phyloP scores from a whole-genome alignment of 2,888 invertebrate genomes.

The Macrosiphum euphorbiae region DNA sequence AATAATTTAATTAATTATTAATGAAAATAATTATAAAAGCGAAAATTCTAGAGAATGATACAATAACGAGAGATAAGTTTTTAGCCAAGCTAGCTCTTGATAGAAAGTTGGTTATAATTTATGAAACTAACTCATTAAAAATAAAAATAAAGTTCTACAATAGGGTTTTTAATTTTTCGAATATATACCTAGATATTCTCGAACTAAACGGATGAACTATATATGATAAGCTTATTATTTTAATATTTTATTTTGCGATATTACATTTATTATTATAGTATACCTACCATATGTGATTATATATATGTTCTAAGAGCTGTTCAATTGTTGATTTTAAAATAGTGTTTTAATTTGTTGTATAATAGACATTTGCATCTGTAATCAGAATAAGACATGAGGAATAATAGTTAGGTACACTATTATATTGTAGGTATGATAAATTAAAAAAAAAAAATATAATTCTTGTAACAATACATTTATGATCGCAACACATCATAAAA shows the following conservation, averaged over 20 bases:
- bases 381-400: not conserved
- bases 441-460: not conserved
- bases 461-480: not conserved
- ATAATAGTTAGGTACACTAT: not conserved
- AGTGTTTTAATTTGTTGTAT: not conserved
- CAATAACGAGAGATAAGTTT: not conserved
- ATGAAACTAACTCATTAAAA: not conserved
- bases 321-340: not conserved
- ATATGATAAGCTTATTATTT: not conserved
- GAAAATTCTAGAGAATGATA: not conserved
- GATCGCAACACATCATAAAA: not conserved
- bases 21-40: not conserved
- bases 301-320: not conserved
- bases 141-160: not conserved
- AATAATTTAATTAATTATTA: constrained; percentile 23
- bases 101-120: not conserved
- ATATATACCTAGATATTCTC: not conserved
- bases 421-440: not conserved
- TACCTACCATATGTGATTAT: not conserved
- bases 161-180: not conserved
- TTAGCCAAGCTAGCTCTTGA: not conserved
- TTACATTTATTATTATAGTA: not conserved
- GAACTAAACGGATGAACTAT: not conserved
- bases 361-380: not conserved
- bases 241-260: not conserved